A percentile compares a stretch with the other conserved stretches of the same genome.
These are phyloP conservation scores for Entomobrya multifasciata DNA, from an alignment of 2,888 invertebrate genomes.

Conservation along the genomic window DNA sequence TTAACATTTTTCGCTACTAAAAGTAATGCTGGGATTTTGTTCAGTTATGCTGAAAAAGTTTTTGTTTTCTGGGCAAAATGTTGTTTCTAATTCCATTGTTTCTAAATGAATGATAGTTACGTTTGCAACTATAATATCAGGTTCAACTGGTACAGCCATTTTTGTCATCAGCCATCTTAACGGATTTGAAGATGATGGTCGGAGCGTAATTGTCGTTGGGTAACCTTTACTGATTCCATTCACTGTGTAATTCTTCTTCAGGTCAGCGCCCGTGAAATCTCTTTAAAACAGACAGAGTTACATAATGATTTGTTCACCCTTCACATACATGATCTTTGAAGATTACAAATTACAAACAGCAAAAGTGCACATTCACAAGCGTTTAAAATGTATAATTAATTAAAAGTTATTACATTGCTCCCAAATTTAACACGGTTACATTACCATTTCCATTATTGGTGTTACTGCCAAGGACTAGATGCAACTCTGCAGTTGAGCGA, in stretches of 20 bases:
- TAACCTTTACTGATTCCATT: conserved; percentile 56
- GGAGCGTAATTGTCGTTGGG: conserved; percentile 57
- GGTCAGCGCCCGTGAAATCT: conserved; percentile 79
- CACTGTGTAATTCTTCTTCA: conserved; percentile 67
- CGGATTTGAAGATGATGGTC: conserved; percentile 71
- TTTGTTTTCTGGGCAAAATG: conserved; percentile 67
- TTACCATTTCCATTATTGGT: conserved; percentile 48
- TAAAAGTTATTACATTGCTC: conserved; percentile 56
- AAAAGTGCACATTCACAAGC: too few relatives aligned
- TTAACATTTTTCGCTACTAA: conserved; percentile 42
- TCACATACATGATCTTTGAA: too few relatives aligned
- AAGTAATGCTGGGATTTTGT: conserved; percentile 60
- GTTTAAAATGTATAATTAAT: too few relatives aligned
- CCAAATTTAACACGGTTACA: conserved; percentile 55
- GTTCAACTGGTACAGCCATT: conserved; percentile 45
- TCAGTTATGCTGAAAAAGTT: conserved; percentile 57
- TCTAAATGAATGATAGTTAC: conserved; percentile 68
- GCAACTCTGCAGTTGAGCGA: conserved; percentile 82
- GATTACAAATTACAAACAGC: too few relatives aligned
- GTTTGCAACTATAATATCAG: conserved; percentile 65
- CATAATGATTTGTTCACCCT: too few relatives aligned
- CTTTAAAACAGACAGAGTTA: too few relatives aligned
- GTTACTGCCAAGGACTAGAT: conserved; percentile 63
- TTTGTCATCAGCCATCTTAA: conserved; percentile 74
- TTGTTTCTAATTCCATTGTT: neutral